Evolutionary conservation across 2,888 invertebrate genomes (phyloP).

Genomic region (Galerucella pusilla): DNA sequence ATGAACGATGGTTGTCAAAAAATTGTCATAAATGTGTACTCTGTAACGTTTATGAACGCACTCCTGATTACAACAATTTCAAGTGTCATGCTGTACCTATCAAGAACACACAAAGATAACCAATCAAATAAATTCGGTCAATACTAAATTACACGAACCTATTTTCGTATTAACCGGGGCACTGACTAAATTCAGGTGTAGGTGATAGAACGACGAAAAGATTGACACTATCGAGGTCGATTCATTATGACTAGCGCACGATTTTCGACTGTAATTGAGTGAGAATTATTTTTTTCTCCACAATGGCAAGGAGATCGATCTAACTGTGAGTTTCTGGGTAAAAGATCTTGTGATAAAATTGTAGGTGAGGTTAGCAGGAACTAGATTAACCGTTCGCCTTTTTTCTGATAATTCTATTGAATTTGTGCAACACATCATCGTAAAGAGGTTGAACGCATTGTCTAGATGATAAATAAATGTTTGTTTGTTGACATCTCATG

Average conservation of each 20-base stretch:
- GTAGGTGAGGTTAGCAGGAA: slow-evolving; percentile 32
- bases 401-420: slow-evolving; percentile 25
- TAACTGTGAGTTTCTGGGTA: slow-evolving; percentile 38
- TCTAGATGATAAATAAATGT: not conserved
- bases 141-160: not conserved
- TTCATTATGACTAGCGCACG: slow-evolving; percentile 44
- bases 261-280: slow-evolving; percentile 41
- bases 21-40: too few species aligned
- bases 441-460: slow-evolving; percentile 22
- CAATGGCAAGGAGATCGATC: slow-evolving; percentile 33
- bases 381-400: slow-evolving; percentile 22
- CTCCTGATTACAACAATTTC: too few species aligned
- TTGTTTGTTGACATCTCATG: not conserved
- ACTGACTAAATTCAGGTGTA: slow-evolving; percentile 26
- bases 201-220: slow-evolving; percentile 24
- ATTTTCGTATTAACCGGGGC: slow-evolving; percentile 8
- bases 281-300: slow-evolving; percentile 38
- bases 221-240: slow-evolving; percentile 46
- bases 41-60: too few species aligned
- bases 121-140: not conserved
- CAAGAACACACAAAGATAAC: not conserved
- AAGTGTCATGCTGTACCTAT: too few species aligned
- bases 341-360: slow-evolving; percentile 38
- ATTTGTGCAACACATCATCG: slow-evolving; percentile 17
- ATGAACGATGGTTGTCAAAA: too few species aligned